phyloP scores from a whole-genome alignment of 2,113 vertebrate species.

The Leptodactylus fuscus region DNA sequence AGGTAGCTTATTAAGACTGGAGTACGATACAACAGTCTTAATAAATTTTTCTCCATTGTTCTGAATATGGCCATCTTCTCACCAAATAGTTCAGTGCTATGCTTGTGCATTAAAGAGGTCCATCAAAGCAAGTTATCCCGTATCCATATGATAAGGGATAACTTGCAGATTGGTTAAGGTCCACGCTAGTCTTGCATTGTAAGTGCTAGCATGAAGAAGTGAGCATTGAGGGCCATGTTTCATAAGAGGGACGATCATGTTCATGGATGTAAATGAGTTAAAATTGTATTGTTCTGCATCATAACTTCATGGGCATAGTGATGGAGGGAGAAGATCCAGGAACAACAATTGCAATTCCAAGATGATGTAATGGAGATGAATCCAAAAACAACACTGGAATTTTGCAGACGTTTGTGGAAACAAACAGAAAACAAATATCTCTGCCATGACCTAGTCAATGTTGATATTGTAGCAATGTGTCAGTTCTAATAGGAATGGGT shows the following conservation, averaged over 20 bases:
- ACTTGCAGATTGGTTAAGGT: too few relatives aligned
- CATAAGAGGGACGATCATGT: not conserved
- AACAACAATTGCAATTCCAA: not conserved
- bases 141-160: too few relatives aligned
- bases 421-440: not conserved
- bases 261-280: not conserved
- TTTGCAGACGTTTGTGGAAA: not conserved
- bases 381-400: not conserved
- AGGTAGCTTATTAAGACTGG: too few relatives aligned
- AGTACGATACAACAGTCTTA: too few relatives aligned
- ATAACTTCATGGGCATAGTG: not conserved
- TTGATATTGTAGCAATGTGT: not conserved
- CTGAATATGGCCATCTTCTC: too few relatives aligned
- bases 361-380: not conserved
- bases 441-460: not conserved
- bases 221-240: not conserved
- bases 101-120: not conserved
- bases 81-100: too few relatives aligned
- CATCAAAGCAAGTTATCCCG: too few relatives aligned
- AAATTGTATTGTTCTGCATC: not conserved
- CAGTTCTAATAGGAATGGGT: not conserved
- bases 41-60: too few relatives aligned
- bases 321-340: constrained; percentile 1
- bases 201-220: not conserved
- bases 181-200: not conserved